Evolutionary conservation across 2,797 vertebrate genomes (phyloP).

Genomic region (Poecilia gillii): DNA sequence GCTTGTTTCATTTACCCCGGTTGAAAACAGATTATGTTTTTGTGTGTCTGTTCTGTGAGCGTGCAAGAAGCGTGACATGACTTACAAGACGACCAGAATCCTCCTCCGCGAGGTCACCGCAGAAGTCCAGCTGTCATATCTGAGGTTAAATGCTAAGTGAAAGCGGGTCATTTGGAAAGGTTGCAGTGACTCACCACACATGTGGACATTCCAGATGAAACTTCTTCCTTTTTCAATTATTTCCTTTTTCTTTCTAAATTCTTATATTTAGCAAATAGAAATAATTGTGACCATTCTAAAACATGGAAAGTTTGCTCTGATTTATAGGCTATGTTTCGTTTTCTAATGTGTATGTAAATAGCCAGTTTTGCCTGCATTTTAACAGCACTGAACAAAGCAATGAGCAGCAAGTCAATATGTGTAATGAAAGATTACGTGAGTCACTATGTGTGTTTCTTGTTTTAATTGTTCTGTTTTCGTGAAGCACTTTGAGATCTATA

Average conservation of each 20-base stretch:
- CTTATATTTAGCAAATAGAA: not conserved
- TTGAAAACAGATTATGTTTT: not conserved
- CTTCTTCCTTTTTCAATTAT: not conserved
- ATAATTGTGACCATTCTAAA: not conserved
- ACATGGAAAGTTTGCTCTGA: not conserved
- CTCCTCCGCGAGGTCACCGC: slow-evolving; percentile 46
- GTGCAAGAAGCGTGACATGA: slow-evolving; percentile 3
- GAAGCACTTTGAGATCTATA: too few relatives aligned
- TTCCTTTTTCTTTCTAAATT: not conserved
- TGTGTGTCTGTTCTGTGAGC: slow-evolving; percentile 20
- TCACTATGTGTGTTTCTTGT: too few relatives aligned
- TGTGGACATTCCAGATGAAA: slow-evolving; percentile 48
- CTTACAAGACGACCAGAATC: slow-evolving; percentile 53
- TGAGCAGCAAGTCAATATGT: not conserved
- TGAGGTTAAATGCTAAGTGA: slow-evolving; percentile 65
- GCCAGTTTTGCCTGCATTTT: not conserved
- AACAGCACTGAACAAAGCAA: not conserved
- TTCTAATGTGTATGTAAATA: not conserved
- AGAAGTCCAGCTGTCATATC: slow-evolving; percentile 53
- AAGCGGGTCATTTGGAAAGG: slow-evolving; percentile 58
- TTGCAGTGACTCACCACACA: slow-evolving; percentile 56
- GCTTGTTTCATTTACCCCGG: slow-evolving; percentile 4
- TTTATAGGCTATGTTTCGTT: not conserved
- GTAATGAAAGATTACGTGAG: too few relatives aligned
- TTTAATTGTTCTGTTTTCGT: too few relatives aligned